A percentile compares a stretch with the other conserved stretches of the same genome.
Conservation (phyloP, 2,797 vertebrate species). For the Molossus alvarezi region DNA sequence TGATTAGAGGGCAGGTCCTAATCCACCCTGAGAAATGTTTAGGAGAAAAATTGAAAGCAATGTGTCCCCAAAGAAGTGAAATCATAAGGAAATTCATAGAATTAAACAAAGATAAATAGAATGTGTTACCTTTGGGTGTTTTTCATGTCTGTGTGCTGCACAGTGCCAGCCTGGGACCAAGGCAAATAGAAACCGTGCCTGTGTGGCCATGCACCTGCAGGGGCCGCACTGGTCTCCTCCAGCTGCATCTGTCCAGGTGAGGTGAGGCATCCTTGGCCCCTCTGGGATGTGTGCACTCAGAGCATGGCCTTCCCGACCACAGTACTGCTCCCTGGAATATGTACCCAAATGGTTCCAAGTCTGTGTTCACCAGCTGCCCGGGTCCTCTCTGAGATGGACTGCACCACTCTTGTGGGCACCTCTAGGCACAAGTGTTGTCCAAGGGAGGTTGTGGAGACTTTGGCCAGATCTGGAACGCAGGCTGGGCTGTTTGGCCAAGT, state of each 20-base stretch:
- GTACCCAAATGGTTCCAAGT: not conserved
- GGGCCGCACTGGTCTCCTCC: not conserved
- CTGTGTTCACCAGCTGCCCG: not conserved
- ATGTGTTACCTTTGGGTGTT: not conserved
- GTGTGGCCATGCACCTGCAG: not conserved
- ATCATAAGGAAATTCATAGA: constrained; percentile 1
- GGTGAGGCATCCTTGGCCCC: no score
- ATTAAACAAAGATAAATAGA: not conserved
- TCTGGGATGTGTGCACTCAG: not conserved
- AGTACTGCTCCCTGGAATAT: not conserved
- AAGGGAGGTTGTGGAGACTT: not conserved
- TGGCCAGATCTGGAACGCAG: not conserved
- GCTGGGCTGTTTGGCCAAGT: accelerated
- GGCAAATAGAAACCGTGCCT: not conserved
- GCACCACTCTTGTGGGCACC: not conserved
- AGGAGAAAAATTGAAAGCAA: not conserved
- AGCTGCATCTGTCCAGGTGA: accelerated
- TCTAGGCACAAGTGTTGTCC: not conserved
- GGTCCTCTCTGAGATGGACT: not conserved
- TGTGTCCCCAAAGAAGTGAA: constrained; percentile 23
- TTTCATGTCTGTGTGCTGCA: not conserved
- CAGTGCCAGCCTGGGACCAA: not conserved
- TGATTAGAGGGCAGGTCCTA: not conserved
- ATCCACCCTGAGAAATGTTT: not conserved
- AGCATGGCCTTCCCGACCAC: not conserved